Conservation (phyloP, 1,140 invertebrate species). For the Drosophila nigrodunni region DNA sequence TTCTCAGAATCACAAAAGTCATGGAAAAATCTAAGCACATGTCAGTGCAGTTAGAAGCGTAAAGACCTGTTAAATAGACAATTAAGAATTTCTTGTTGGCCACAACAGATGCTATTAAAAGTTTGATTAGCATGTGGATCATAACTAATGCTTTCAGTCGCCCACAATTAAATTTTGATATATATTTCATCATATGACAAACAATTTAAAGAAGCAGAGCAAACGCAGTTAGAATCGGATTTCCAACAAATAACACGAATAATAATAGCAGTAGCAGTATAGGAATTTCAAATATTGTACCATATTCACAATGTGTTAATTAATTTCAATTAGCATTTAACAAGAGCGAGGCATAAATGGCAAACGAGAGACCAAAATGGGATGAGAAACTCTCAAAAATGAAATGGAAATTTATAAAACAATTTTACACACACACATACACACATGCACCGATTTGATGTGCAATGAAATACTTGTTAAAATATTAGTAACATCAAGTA, state of each 20-base stretch:
- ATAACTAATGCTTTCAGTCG: constrained; percentile 55
- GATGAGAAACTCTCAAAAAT: constrained; percentile 1
- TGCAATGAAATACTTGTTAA: background rate
- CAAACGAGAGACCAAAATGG: background rate
- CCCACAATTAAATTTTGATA: constrained; percentile 48
- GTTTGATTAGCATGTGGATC: constrained; percentile 50
- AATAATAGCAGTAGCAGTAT: background rate
- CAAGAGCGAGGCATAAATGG: constrained; percentile 45
- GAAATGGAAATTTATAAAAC: constrained; percentile 34
- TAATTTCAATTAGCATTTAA: constrained; percentile 77
- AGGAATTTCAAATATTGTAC: constrained; percentile 28
- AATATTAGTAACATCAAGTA: constrained; percentile 11
- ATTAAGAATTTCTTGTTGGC: constrained; percentile 15
- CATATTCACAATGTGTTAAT: constrained; percentile 61
- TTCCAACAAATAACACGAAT: constrained; percentile 6
- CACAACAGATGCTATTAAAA: constrained; percentile 47
- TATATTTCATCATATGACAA: constrained; percentile 69
- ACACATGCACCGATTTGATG: background rate
- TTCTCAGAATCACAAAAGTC: background rate
- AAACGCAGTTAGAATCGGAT: constrained; percentile 33
- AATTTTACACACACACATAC: background rate
- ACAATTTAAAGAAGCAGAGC: constrained; percentile 19
- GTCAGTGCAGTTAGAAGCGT: background rate
- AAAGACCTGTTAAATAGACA: background rate
- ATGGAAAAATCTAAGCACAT: background rate